Evolutionary conservation across 2,113 vertebrate species (phyloP), one percentile per base, ranked within the genome.

Genomic region (Centropus unirufus): DNA sequence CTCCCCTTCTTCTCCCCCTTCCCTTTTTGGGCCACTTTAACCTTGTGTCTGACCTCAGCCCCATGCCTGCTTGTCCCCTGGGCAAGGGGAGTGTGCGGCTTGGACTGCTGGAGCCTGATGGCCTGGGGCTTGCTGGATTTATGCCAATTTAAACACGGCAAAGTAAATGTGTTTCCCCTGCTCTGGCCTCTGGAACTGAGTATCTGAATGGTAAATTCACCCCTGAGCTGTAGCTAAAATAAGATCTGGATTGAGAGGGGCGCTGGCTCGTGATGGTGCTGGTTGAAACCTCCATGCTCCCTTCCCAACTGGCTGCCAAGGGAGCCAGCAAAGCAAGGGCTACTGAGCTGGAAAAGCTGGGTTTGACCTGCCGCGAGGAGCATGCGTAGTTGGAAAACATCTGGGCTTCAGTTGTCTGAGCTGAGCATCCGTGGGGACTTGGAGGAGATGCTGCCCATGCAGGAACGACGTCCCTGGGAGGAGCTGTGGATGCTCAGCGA

Each of bases 141-240:
- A 87, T 95, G 92, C 84, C 92, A 89, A 62, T 74, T 95, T 87
- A 93, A 95, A 93, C 81, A 87, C 32, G 22, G 49, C 1, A 1
- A 57, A 87, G 69, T 76, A 84, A 70, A 90, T 84, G 63, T 39
- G 77, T 91, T 92, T 93, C 72, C 94, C 95, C 89, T 2, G 5
- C 83, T 87, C 79, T 91, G 95, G 95, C 95, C 94, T 92, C 91
- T 89, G 83, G 46, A 93, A 83, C 89, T 95, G 77, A 96, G n/a
- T 55, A 57, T 90, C 73, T 83, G 77, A 91, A 76, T 0, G 39
- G 49, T 84, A 93, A 87, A 84, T 92, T 95, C 78, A 87, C 58
- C 32, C 73, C 80, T 67, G 81, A 94, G 94, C 76, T 92, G 80
- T 74, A 92, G 64, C 92, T 95, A 95, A 95, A 96, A 68, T 92